These are phyloP conservation scores for Thunnus thynnus DNA, from an alignment of 2,113 vertebrate species.

Conservation along the genomic window DNA sequence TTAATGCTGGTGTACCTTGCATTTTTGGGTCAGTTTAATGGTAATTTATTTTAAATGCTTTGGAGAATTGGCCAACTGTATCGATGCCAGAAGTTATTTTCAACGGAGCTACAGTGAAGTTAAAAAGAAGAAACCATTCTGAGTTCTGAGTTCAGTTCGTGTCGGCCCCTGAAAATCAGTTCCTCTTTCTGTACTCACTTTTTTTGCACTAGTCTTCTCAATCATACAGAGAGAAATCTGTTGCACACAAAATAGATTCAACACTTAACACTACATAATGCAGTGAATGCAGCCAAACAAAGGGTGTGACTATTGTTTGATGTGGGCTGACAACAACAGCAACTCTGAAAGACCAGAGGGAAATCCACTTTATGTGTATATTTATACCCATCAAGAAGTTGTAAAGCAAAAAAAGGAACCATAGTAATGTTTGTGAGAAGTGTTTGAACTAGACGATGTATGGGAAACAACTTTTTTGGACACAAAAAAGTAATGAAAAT, in stretches of 20 bases:
- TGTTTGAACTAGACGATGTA: not conserved
- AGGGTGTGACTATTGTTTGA: not conserved
- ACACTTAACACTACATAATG: not conserved
- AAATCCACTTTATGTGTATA: not conserved
- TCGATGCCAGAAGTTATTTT: not conserved
- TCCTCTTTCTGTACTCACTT: too few species aligned
- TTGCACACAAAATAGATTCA: not conserved
- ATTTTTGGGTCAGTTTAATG: not conserved
- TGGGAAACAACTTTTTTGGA: too few species aligned
- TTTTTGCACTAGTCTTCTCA: too few species aligned
- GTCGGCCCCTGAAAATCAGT: not conserved
- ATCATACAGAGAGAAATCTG: not conserved
- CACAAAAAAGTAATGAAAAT: too few species aligned
- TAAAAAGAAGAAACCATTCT: not conserved
- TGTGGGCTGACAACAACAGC: not conserved
- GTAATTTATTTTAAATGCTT: constrained; percentile 5
- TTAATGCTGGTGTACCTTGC: not conserved
- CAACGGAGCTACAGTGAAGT: not conserved
- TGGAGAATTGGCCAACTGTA: not conserved
- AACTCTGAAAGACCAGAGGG: not conserved
- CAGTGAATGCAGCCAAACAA: not conserved
- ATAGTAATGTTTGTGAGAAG: too few species aligned
- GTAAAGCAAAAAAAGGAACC: too few species aligned
- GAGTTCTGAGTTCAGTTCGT: not conserved
- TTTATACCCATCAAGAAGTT: too few species aligned